Evolutionary conservation across 1,140 invertebrate genomes (phyloP), one percentile per base, ranked within the genome.

Genomic region (Atta cephalotes): DNA sequence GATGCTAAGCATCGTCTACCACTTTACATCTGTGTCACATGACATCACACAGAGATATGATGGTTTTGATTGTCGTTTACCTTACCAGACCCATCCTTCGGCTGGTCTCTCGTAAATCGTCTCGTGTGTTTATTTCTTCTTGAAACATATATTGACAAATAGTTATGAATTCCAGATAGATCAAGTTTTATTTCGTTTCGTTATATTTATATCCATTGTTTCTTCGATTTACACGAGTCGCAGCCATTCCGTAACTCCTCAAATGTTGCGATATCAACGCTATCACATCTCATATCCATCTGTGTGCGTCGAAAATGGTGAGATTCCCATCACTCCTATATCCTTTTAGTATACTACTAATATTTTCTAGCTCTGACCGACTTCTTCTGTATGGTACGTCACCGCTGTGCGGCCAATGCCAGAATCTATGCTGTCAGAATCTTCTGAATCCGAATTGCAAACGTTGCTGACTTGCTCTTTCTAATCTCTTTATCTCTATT

Each of bases 271-370:
- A 95, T 94, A 94, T 95, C 94, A 95, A 94, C 91, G 92, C 94
- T 94, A 90, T 95, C 94, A 95, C 94, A 94, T 95, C 94, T 95
- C 94, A 92, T 94, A 93, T 92, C 91, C 94, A 94, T 95, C 94
- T 95, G 94, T 95, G 93, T 95, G 93, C 94, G 93, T 94, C 93
- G 92, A 94, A 95, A 95, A 95, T 95, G 94, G 94, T 95, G 95
- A 95, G 95, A 93, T 91, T 94, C 94, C 92, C 93, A 95, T 93
- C 92, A 95, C 90, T 95, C 94, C 93, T 94, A 93, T 94, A 93
- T 93, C 92, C 92, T 94, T 93, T 94, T 94, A 94, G 92, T 93
- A 92, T 95, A 94, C 90, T 90, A 91, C 91, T 93, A 94, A 94
- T 94, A 94, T 95, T 95, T 95, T 95, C 91, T 95, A 95, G 95